These are phyloP conservation scores for Tridacna crocea DNA, from an alignment of 2,888 invertebrate species.

Conservation along the genomic window DNA sequence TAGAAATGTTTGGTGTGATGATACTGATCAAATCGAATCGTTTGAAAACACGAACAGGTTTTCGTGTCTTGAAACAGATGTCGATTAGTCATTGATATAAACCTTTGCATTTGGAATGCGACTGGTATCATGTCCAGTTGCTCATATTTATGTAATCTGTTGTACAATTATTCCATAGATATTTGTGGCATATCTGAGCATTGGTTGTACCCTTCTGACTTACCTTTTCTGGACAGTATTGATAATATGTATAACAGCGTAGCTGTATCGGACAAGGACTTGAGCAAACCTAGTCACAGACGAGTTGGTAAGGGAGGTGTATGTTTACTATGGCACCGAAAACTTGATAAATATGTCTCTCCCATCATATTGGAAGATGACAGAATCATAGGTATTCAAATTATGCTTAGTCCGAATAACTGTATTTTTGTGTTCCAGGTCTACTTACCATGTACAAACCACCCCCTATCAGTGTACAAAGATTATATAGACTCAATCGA, in stretches of 20 bases:
- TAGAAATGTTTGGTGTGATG: not conserved
- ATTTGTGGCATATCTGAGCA: conserved; percentile 39
- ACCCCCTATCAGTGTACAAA: not conserved
- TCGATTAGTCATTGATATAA: not conserved
- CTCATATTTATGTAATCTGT: conserved; percentile 13
- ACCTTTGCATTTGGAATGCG: conserved; percentile 25
- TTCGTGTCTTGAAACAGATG: not conserved
- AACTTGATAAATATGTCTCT: not conserved
- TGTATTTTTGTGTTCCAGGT: conserved; percentile 20
- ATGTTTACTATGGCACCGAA: conserved; percentile 13
- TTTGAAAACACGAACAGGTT: not conserved
- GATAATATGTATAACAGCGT: conserved; percentile 20
- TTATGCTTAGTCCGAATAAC: not conserved
- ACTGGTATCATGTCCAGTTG: conserved; percentile 38
- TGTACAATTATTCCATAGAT: conserved; percentile 4
- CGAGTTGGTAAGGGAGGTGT: conserved; percentile 14
- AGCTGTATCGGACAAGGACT: conserved; percentile 13
- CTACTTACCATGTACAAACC: conserved; percentile 25
- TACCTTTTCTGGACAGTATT: conserved; percentile 23
- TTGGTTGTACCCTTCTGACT: conserved; percentile 20
- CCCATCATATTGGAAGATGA: not conserved
- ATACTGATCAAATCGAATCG: not conserved
- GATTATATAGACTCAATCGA: conserved; percentile 17
- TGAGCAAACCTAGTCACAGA: not conserved
- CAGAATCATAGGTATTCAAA: conserved; percentile 20